Conservation (phyloP, 2,888 invertebrate genomes). For the Phymatocera aterrima region DNA sequence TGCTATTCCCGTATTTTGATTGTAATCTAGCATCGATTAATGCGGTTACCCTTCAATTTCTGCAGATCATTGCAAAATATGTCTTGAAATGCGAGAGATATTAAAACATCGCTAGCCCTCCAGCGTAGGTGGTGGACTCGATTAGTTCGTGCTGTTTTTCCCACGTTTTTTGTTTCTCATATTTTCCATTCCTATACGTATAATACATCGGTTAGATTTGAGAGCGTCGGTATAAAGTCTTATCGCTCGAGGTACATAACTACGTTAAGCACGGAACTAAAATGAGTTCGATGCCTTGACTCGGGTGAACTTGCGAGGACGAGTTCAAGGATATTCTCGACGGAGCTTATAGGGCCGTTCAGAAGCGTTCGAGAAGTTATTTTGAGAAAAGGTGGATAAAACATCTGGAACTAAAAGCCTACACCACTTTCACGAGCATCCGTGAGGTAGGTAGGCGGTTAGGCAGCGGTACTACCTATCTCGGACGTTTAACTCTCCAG, state of each 20-base stretch:
- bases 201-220: neutral
- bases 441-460: too few species aligned
- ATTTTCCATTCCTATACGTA: too few species aligned
- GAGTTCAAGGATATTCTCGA: neutral
- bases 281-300: constrained; percentile 8
- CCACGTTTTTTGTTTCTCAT: too few species aligned
- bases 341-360: neutral
- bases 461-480: neutral
- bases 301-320: neutral
- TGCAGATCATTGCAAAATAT: too few species aligned
- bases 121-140: too few species aligned
- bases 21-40: too few species aligned
- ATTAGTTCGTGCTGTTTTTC: too few species aligned
- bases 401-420: constrained; percentile 23
- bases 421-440: constrained; percentile 26
- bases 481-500: neutral
- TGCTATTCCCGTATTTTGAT: too few species aligned
- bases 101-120: too few species aligned
- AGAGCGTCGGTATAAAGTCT: neutral
- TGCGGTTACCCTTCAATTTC: too few species aligned
- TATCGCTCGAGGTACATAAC: too few species aligned
- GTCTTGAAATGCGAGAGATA: too few species aligned
- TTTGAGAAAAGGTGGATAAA: constrained; percentile 9
- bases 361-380: neutral
- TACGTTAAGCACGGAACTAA: neutral